Base-by-base conservation (phyloP, 2,888 invertebrate species). In the Dorcus hopei region DNA sequence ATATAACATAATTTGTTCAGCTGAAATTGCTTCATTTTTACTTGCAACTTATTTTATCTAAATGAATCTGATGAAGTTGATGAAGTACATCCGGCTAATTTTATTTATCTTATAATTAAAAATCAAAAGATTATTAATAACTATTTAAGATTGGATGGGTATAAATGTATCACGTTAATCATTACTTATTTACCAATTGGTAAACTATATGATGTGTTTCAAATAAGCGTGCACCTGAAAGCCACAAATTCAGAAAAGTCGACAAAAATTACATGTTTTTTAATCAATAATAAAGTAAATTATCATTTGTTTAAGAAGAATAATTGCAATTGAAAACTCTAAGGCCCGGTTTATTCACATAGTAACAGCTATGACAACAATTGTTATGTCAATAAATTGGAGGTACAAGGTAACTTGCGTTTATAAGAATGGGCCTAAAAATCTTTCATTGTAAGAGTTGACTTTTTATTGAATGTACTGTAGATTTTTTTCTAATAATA, bases 181-280 rank as follows among this genome's bases (percentile, higher is more conserved):
- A 9, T 9, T 3, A 9, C 16, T 54, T 41, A 16, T 14, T 19
- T n/a, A 16, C n/a, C 8, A 49, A 54, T 49, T 49, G 26, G 16
- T 54, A 9, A 48, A 54, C 49, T 54, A 49, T 19, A n/a, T n/a
- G n/a, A 38, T 38, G 9, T 14, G 14, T 53, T 45, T 52, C 19
- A 53, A 43, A 41, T 53, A 45, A 53, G 43, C 38, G 47, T 45
- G 42, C 49, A 54, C 26, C 26, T 54, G 11, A 5, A 9, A 19
- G 14, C 14, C 16, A 19, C 41, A 41, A 33, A 54, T 54, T 54
- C 54, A 1, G 26, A 3, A 3, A 33, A 2, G 26, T 33, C 2
- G 19, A 19, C 2, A 19, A 19, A 19, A 19, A 19, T 3, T 19
- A 19, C 19, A 0, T 19, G 19, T 19, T 19, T 19, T 19, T 19